phyloP scores from a whole-genome alignment of 2,888 invertebrate genomes.

The Agrotis puta region DNA sequence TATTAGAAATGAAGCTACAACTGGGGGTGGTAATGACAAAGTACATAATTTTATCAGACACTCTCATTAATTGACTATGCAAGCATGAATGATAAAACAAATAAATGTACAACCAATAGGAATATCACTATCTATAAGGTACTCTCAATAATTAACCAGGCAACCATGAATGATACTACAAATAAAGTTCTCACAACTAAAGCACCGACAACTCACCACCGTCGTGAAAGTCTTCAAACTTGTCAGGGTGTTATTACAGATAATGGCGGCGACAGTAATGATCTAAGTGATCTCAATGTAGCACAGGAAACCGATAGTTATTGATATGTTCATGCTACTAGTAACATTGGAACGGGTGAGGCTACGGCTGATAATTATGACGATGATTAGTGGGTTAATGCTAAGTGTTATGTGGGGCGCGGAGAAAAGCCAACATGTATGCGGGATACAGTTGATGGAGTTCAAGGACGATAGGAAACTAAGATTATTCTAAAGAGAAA shows the following conservation, averaged over 20 bases:
- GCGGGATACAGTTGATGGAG: neutral
- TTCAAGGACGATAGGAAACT: constrained; percentile 1
- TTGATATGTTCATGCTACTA: constrained; percentile 44
- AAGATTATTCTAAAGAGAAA: neutral
- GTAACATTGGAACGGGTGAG: constrained; percentile 34
- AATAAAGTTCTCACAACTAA: neutral
- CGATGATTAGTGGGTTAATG: constrained; percentile 44
- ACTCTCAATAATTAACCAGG: neutral
- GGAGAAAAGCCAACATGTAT: constrained; percentile 24
- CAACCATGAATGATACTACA: constrained; percentile 7
- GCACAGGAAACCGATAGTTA: constrained; percentile 57
- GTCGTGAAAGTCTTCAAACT: constrained; percentile 50
- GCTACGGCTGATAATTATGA: constrained; percentile 31
- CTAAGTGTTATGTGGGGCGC: constrained; percentile 40
- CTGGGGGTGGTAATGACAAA: too few species aligned
- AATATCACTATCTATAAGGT: too few species aligned
- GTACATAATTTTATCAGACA: too few species aligned
- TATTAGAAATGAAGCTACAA: neutral
- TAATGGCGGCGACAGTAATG: constrained; percentile 54
- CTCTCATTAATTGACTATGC: too few species aligned
- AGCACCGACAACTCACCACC: constrained; percentile 30
- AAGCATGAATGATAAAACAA: too few species aligned
- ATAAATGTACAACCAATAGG: too few species aligned
- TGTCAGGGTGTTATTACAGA: constrained; percentile 55
- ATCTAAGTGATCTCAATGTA: constrained; percentile 39